Evolutionary conservation across 2,797 vertebrate species (phyloP).

Genomic region (Leucoraja ocellata): DNA sequence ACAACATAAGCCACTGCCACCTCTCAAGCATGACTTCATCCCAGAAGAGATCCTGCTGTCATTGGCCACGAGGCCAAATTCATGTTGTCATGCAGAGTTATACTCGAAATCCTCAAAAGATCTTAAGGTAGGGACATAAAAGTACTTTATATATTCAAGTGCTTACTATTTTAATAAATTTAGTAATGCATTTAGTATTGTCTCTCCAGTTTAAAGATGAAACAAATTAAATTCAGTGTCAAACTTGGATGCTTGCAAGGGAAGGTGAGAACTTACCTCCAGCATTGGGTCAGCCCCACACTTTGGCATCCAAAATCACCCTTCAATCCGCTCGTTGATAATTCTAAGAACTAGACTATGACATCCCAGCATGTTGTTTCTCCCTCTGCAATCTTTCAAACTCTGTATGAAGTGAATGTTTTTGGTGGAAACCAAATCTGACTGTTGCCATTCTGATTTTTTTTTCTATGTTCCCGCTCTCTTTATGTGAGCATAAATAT

Average conservation of each 20-base stretch:
- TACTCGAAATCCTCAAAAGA: constrained; percentile 51
- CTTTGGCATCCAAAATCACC: no score
- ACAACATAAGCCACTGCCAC: constrained; percentile 43
- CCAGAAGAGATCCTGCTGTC: constrained; percentile 68
- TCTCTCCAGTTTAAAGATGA: neutral
- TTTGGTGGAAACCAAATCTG: no score
- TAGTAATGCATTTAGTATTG: neutral
- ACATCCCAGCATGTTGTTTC: no score
- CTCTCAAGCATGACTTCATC: constrained; percentile 52
- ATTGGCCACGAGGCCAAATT: constrained; percentile 56
- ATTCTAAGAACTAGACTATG: no score
- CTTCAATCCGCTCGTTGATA: no score
- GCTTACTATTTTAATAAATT: neutral
- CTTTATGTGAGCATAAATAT: no score
- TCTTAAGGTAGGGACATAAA: constrained; percentile 43
- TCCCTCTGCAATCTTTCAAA: no score
- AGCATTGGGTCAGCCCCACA: no score
- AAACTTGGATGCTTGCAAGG: neutral
- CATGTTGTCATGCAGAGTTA: constrained; percentile 46
- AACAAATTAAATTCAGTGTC: neutral
- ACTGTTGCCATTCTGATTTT: no score
- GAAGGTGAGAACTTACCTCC: no score
- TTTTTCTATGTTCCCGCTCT: no score
- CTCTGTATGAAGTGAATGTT: no score
- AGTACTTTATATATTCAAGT: neutral